Conservation (phyloP, 2,797 vertebrate genomes). For the Sebastes vulpes region DNA sequence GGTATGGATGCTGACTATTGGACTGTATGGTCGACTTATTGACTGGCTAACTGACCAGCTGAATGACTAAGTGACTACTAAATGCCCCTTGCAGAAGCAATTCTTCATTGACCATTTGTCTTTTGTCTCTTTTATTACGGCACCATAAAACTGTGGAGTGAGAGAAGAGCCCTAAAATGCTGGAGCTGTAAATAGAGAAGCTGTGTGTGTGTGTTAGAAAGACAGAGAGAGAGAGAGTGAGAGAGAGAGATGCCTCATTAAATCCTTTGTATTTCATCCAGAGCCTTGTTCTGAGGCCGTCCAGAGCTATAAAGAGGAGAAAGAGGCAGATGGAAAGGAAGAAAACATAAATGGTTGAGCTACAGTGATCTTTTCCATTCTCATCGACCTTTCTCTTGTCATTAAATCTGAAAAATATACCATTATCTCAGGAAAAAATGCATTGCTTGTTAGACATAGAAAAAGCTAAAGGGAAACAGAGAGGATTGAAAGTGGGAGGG, state of each 20-base stretch:
- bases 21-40: slow-evolving; percentile 32
- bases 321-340: slow-evolving; percentile 53
- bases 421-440: slow-evolving; percentile 24
- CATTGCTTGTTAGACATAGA: not conserved
- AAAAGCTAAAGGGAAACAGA: not conserved
- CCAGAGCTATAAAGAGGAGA: slow-evolving; percentile 58
- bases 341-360: slow-evolving; percentile 61
- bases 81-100: slow-evolving; percentile 46
- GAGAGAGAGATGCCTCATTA: slow-evolving; percentile 68
- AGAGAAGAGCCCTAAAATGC: slow-evolving; percentile 62
- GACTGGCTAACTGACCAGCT: slow-evolving; percentile 55
- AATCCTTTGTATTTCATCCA: slow-evolving; percentile 71
- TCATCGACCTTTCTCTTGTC: slow-evolving; percentile 14
- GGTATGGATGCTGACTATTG: slow-evolving; percentile 9
- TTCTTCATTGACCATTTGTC: slow-evolving; percentile 77
- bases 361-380: slow-evolving; percentile 37
- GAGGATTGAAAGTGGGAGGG: not conserved
- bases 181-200: slow-evolving; percentile 55
- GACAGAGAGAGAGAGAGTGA: not conserved
- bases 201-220: slow-evolving; percentile 6
- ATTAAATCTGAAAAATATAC: slow-evolving; percentile 48
- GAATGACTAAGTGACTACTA: slow-evolving; percentile 59
- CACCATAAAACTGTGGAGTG: slow-evolving; percentile 61
- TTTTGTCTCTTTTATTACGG: slow-evolving; percentile 72
- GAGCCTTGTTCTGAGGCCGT: slow-evolving; percentile 57